A percentile compares a stretch with the other conserved stretches of the same genome.
phyloP scores from a whole-genome alignment of 2,888 invertebrate species.

The Caenorhabditis becei region DNA sequence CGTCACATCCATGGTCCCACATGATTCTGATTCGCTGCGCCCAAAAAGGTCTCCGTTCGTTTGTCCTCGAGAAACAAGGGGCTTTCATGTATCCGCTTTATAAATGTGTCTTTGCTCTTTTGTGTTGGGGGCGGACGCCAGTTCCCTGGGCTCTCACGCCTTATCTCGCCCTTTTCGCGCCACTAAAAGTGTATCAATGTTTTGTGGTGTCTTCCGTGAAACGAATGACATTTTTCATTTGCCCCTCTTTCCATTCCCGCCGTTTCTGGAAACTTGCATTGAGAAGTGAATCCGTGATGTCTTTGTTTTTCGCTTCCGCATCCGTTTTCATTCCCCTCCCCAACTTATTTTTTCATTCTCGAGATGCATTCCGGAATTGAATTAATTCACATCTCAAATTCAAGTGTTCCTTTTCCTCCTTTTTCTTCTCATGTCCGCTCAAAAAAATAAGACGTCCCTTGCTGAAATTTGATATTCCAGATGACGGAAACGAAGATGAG shows the following conservation, averaged over 20 bases:
- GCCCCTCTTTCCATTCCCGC: not conserved
- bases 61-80: conserved; percentile 14
- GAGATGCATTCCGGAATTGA: conserved; percentile 5
- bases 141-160: conserved; percentile 16
- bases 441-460: conserved; percentile 7
- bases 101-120: conserved; percentile 46
- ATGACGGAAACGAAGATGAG: conserved; percentile 17
- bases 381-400: conserved; percentile 16
- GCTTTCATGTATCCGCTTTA: conserved; percentile 50
- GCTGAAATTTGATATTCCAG: conserved; percentile 52
- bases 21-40: not conserved
- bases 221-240: conserved; percentile 48
- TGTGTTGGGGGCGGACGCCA: conserved; percentile 1
- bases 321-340: not conserved
- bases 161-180: conserved; percentile 48
- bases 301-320: not conserved
- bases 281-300: conserved; percentile 1
- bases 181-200: conserved; percentile 53
- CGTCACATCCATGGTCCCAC: conserved; percentile 16
- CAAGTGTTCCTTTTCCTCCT: not conserved
- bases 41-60: conserved; percentile 26
- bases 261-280: conserved; percentile 7
- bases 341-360: conserved; percentile 13
- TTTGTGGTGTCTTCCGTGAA: conserved; percentile 50
- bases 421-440: not conserved